Base-by-base conservation (phyloP, 1,140 invertebrate species). In the Apis laboriosa region DNA sequence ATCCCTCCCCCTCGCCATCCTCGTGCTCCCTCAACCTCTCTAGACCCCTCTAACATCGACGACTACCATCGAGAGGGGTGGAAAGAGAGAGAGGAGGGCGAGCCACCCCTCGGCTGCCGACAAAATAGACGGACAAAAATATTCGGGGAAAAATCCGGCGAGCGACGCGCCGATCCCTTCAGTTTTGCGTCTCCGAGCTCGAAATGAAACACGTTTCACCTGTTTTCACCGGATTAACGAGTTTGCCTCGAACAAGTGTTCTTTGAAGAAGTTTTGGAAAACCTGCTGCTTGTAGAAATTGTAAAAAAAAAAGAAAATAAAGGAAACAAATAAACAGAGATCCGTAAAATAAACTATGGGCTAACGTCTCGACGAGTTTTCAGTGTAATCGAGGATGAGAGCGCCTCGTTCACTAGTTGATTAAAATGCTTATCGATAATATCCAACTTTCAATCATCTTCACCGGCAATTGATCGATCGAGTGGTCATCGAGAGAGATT, bases 41-140 rank as follows among this genome's bases (percentile, higher is more conserved):
- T 72, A 70, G 84, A 61, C 84, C 70, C 77, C 89, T 71, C 70
- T 55, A 77, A 68, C 77, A 88, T 60, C 70, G 71, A 81, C 83
- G 68, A 60, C 43, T 76, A 67, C 75, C 49, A 56, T n/a, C 85
- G 58, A 80, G 80, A 90, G 90, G n/a, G 60, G 24, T 7, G 66
- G 76, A 17, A 28, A 17, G 15, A 64, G 80, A 51, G 64, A 51
- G 55, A 24, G 13, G n/a, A 19, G 13, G 13, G 3, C 17, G 56
- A 60, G 17, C 63, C 71, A 75, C 64, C 81, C 76, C 71, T 72
- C 66, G 34, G 4, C 49, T 53, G 66, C 34, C 34, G 34, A 34
- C 61, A 85, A 90, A 90, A 79, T 86, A 84, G 85, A 90, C 77
- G 74, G 84, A 85, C 70, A 86, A 86, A 91, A 91, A 89, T 89